Percentiles rank a stretch among this genome's conserved stretches.
Evolutionary conservation across 2,797 vertebrate genomes (phyloP).

Genomic region (Luscinia luscinia): DNA sequence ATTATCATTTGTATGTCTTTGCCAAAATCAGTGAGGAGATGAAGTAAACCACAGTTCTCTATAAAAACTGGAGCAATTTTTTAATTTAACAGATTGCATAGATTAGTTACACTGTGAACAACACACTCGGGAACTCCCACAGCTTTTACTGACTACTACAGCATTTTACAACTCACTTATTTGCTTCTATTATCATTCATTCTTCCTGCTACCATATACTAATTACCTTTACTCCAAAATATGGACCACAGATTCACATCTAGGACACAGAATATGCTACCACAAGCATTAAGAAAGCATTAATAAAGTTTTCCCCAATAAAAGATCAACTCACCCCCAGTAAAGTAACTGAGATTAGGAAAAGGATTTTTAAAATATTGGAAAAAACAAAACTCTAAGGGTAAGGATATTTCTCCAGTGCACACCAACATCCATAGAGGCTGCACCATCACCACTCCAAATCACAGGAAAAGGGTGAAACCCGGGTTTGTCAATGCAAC

Average conservation of each 20-base stretch:
- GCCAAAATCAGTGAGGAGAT: background rate
- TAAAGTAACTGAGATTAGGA: background rate
- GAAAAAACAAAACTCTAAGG: background rate
- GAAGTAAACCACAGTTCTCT: background rate
- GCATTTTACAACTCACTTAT: background rate
- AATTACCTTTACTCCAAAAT: background rate
- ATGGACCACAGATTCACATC: rapidly evolving
- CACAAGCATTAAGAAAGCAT: background rate
- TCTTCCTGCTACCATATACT: background rate
- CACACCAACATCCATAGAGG: background rate
- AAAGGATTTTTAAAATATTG: background rate
- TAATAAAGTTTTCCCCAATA: background rate
- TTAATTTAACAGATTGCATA: background rate
- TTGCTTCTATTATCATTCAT: background rate
- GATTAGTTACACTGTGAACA: background rate
- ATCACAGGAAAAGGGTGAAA: rapidly evolving
- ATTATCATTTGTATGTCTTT: background rate
- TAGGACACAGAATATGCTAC: background rate
- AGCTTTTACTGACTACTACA: background rate
- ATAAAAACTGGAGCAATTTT: background rate
- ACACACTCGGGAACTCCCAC: background rate
- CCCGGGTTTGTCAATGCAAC: background rate
- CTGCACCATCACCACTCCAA: background rate
- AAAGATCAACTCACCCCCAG: background rate
- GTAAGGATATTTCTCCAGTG: background rate